These are phyloP conservation scores for Vanessa atalanta DNA, from an alignment of 1,140 invertebrate genomes.

Conservation along the genomic window DNA sequence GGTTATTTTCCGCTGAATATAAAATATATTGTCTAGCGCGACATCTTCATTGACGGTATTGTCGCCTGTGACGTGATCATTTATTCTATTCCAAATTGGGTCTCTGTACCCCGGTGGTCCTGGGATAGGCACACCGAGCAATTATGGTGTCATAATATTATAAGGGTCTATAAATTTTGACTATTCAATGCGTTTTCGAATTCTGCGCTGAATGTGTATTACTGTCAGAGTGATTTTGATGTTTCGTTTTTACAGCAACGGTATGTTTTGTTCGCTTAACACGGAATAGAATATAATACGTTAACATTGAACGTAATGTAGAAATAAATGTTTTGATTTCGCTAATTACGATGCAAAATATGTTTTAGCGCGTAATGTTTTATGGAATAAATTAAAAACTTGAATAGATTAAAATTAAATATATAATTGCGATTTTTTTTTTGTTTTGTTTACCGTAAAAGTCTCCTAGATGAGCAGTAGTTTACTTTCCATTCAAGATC, in stretches of 20 bases:
- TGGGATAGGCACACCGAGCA: slow-evolving; percentile 36
- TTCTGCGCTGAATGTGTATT: slow-evolving; percentile 4
- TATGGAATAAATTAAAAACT: too few species aligned
- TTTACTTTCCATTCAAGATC: too few species aligned
- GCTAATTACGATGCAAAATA: too few species aligned
- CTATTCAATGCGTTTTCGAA: slow-evolving; percentile 39
- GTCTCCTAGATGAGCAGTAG: too few species aligned
- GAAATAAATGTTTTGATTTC: neutral
- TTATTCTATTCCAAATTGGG: slow-evolving; percentile 47
- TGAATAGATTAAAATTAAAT: too few species aligned
- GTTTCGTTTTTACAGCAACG: neutral
- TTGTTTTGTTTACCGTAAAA: too few species aligned
- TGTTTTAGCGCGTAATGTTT: too few species aligned
- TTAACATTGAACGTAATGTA: too few species aligned
- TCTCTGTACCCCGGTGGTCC: slow-evolving; percentile 59
- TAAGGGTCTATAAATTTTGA: slow-evolving; percentile 60
- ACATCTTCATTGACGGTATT: slow-evolving; percentile 67
- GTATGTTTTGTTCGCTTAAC: too few species aligned
- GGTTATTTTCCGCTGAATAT: slow-evolving; percentile 61
- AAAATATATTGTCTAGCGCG: slow-evolving; percentile 52
- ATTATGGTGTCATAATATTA: slow-evolving; percentile 67
- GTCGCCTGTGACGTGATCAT: slow-evolving; percentile 66
- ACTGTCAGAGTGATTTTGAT: neutral
- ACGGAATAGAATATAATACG: too few species aligned
- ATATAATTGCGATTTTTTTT: too few species aligned